Evolutionary conservation across 2,113 vertebrate species (phyloP), one percentile per base, ranked within the genome.

Genomic region (Cebus imitator): DNA sequence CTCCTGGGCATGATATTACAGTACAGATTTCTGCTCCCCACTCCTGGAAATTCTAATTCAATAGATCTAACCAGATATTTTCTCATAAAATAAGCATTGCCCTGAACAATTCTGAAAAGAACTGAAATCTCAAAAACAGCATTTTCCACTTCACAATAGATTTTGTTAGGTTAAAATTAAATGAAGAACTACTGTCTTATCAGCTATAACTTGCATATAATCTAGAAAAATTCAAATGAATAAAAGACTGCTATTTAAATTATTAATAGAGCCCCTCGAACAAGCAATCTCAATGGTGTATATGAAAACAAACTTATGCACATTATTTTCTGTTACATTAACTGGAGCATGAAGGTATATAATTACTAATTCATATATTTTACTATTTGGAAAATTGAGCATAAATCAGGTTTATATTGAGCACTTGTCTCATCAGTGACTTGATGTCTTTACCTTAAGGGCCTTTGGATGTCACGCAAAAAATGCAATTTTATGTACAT

Each of bases 291-390:
- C 37, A 66, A 35, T 68, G 35, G 23, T 58, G 30, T 73, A 55
- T 81, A 55, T 57, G 20, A 95, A 89, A 82, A 3, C 37, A 82
- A 75, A 93, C 32, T 48, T 83, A 27, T 21, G 12, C 43, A 61
- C 5, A n/a, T 73, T 93, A 52, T 92, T 95, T 96, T 84, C 5
- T 79, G 78, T 52, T 85, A 20, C 70, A 78, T 89, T 82, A 85
- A 81, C 6, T 35, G 11, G 68, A 92, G 13, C 17, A 73, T 43
- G 35, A 48, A 66, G 76, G 21, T 57, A 40, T 61, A 78, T 52
- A 70, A 64, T 55, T 35, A 57, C 43, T 88, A 91, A 94, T 66
- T 27, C 52, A 57, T 73, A 86, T 0, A 82, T 55, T 50, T 81
- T 86, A 45, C 35, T 37, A 4, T 55, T 84, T 91, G 25, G 11